A percentile compares a stretch with the other conserved stretches of the same genome.
These are phyloP conservation scores for Dendrolimus punctatus DNA, from an alignment of 1,140 invertebrate species.

Conservation along the genomic window DNA sequence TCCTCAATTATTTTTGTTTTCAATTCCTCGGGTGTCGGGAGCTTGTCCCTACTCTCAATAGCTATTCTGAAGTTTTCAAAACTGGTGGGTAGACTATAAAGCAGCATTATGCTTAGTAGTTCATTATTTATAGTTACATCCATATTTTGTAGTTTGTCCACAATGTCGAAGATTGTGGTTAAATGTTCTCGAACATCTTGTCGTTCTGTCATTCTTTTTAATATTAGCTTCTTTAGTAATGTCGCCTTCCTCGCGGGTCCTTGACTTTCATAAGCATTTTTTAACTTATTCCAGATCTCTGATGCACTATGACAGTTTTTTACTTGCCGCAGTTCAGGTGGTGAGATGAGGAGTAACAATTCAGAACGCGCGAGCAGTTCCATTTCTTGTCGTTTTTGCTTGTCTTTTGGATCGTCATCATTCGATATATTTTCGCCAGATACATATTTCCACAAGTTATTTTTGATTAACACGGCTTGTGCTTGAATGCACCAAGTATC, in stretches of 20 bases:
- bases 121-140: slow-evolving; percentile 1
- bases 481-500: slow-evolving; percentile 1
- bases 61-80: too few species aligned
- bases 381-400: not conserved
- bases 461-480: slow-evolving; percentile 1
- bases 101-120: not conserved
- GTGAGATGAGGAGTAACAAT: not conserved
- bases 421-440: not conserved
- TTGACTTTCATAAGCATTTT: not conserved
- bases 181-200: slow-evolving; percentile 1
- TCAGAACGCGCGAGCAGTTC: not conserved
- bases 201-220: not conserved
- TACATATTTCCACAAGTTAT: slow-evolving; percentile 1
- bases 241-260: not conserved
- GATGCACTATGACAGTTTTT: not conserved
- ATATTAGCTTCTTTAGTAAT: not conserved
- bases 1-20: not conserved
- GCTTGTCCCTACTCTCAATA: too few species aligned
- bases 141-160: slow-evolving; percentile 1
- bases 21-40: too few species aligned
- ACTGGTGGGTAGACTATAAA: too few species aligned
- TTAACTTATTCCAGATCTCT: not conserved
- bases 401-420: not conserved
- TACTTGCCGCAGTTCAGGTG: not conserved
- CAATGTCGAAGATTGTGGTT: slow-evolving; percentile 1